Evolutionary conservation across 2,797 vertebrate species (phyloP).

Genomic region (Gallinago solitaria): DNA sequence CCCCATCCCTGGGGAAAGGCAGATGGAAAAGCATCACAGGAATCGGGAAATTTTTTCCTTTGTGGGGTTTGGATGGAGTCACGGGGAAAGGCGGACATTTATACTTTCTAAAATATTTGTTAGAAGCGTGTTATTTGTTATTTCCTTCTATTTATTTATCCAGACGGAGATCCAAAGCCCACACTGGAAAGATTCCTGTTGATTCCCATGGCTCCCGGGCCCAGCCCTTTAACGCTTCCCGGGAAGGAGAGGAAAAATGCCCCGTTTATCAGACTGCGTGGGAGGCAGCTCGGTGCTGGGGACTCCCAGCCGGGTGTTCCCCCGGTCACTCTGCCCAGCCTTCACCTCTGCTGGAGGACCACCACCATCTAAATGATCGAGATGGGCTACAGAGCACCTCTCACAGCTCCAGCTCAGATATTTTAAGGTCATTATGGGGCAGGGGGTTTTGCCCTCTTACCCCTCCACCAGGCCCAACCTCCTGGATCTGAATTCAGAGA

Average conservation of each 20-base stretch:
- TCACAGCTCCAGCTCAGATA: neutral
- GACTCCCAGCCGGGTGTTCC: neutral
- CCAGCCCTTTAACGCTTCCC: neutral
- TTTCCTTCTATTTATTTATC: constrained; percentile 49
- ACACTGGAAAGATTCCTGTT: constrained; percentile 38
- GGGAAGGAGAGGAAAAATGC: neutral
- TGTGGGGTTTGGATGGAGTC: constrained; percentile 33
- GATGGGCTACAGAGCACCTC: neutral
- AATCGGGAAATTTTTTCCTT: neutral
- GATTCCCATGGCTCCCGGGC: neutral
- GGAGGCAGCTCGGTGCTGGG: neutral
- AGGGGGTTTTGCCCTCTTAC: neutral
- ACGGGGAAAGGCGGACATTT: neutral
- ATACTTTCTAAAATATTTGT: neutral
- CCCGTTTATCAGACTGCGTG: neutral
- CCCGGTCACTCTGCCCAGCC: neutral
- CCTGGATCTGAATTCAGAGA: neutral
- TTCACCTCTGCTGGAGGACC: neutral
- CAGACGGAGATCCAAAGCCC: constrained; percentile 3
- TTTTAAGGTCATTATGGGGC: neutral
- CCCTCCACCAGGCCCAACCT: neutral
- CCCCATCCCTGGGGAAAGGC: neutral
- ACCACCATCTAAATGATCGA: neutral
- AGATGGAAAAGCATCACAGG: constrained; percentile 32
- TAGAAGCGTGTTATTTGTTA: constrained; percentile 17